Evolutionary conservation across 2,888 invertebrate species (phyloP), one percentile per base, ranked within the genome.

Genomic region (Azorinus chamasolen): DNA sequence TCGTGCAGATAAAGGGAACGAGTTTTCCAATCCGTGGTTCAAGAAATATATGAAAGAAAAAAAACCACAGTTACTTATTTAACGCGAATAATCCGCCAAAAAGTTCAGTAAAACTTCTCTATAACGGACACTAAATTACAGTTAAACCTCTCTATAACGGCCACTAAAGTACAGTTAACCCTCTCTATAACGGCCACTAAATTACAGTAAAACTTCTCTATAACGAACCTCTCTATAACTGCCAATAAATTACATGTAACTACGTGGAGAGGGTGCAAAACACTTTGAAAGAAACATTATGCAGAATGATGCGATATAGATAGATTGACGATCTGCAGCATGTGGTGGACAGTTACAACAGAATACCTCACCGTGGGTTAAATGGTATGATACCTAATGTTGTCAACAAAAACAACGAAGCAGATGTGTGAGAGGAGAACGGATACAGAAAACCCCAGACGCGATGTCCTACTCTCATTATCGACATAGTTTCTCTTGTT

Each of bases 241-340:
- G n/a, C n/a, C n/a, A n/a, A n/a, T n/a, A n/a, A n/a, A n/a, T n/a
- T n/a, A 74, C 70, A 63, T 50, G 53, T 59, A 71, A 79, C 51
- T 79, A 18, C 46, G 74, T 75, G 16, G 74, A 79, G 45, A 37
- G 66, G 53, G 71, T 65, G 46, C 73, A 78, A 48, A 50, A 54
- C 16, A 73, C 73, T 14, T n/a, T 69, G 25, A 73, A 73, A 59
- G 54, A 55, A 16, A 54, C 25, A 57, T 18, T 80, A 46, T 74
- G 73, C 43, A 53, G 69, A 62, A 53, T 66, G 53, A 66, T 71
- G 66, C 57, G 68, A 59, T 71, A 72, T 55, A 25, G 69, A 61
- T 80, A 75, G 32, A 64, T 75, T 55, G 68, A 74, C 27, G 41
- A 69, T 32, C 53, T 73, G n/a, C 50, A 72, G 32, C 39, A 64